These are phyloP conservation scores for Lethrus apterus DNA, from an alignment of 1,140 invertebrate genomes.

Conservation along the genomic window DNA sequence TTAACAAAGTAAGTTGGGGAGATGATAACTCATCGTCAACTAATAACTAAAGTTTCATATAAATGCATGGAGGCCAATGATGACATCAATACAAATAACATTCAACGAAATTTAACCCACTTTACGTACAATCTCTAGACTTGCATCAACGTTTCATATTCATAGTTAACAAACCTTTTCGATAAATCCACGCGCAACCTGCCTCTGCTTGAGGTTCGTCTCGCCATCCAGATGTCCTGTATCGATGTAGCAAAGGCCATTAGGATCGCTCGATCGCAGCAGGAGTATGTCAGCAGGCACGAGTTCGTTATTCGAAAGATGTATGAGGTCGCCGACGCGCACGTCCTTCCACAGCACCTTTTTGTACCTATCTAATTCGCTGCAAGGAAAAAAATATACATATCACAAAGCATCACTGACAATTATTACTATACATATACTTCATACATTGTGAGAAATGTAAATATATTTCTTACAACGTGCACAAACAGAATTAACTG, in stretches of 20 bases:
- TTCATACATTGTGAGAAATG: not conserved
- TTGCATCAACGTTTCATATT: too few species aligned
- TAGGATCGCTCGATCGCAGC: slow-evolving; percentile 80
- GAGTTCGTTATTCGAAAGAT: slow-evolving; percentile 92
- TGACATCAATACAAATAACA: too few species aligned
- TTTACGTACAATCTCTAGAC: too few species aligned
- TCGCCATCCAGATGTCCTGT: slow-evolving; percentile 98
- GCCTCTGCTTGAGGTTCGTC: slow-evolving; percentile 96
- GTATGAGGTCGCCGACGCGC: slow-evolving; percentile 89
- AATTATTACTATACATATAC: not conserved
- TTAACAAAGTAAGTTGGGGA: not conserved
- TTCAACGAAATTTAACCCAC: too few species aligned
- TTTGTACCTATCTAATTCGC: slow-evolving; percentile 75
- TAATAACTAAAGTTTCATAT: too few species aligned
- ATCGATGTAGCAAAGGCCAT: slow-evolving; percentile 94
- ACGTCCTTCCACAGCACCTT: slow-evolving; percentile 86
- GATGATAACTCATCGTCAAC: not conserved
- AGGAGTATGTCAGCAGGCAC: slow-evolving; percentile 94
- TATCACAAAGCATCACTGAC: not conserved
- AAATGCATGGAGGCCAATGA: too few species aligned
- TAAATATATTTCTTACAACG: too few species aligned
- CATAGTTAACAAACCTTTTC: slow-evolving; percentile 55
- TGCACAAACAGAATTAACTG: too few species aligned
- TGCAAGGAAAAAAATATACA: slow-evolving; percentile 42
- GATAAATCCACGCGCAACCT: slow-evolving; percentile 66